Evolutionary conservation across 2,888 invertebrate genomes (phyloP).

Genomic region (Ectobius pallidus): DNA sequence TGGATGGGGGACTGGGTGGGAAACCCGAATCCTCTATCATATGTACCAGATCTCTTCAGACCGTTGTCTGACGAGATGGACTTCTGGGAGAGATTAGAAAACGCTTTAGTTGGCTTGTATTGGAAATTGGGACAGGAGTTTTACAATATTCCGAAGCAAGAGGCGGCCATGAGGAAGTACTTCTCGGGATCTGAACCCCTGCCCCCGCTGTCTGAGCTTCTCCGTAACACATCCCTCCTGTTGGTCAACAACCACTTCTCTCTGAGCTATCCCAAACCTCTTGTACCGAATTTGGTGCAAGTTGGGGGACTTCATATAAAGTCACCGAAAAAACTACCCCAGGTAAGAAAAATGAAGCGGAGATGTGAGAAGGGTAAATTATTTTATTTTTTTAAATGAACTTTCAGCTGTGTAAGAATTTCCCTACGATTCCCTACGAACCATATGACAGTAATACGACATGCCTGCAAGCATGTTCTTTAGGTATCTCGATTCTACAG

Average conservation of each 20-base stretch:
- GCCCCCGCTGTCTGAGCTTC: constrained; percentile 40
- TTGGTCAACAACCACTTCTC: constrained; percentile 46
- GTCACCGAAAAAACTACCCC: constrained; percentile 1
- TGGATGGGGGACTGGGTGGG: constrained; percentile 59
- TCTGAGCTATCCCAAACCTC: constrained; percentile 36
- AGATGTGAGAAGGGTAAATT: too few species aligned
- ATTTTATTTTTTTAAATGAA: too few species aligned
- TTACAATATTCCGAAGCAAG: constrained; percentile 11
- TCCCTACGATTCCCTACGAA: too few species aligned
- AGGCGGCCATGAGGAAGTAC: constrained; percentile 17
- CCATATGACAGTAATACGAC: too few species aligned
- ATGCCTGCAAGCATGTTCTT: too few species aligned
- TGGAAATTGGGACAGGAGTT: background rate
- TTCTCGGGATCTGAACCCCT: background rate
- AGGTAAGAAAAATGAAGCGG: constrained; percentile 8
- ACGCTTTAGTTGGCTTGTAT: constrained; percentile 51
- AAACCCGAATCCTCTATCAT: constrained; percentile 57
- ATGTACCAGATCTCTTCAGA: constrained; percentile 59
- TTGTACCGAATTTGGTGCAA: background rate
- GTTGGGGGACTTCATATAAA: constrained; percentile 23
- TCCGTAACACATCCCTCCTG: constrained; percentile 43
- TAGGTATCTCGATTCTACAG: too few species aligned
- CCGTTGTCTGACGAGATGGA: constrained; percentile 57
- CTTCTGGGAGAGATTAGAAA: constrained; percentile 56
- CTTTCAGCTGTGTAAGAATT: too few species aligned